Base-by-base conservation (phyloP, 1,140 invertebrate genomes). In the Hypsibius dujardini region DNA sequence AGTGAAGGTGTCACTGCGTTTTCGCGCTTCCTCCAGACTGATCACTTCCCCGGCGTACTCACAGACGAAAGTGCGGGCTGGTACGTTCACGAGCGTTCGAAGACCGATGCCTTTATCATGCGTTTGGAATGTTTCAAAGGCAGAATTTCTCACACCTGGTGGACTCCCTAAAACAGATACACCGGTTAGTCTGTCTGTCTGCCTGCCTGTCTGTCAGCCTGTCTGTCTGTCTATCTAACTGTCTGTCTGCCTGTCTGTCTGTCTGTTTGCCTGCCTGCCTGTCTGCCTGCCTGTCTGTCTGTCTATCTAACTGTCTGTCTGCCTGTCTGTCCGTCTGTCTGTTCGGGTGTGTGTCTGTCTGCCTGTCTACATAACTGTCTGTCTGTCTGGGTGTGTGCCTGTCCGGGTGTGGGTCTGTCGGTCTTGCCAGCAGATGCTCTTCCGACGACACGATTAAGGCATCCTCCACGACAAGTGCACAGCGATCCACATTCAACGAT, bases 31-130 rank as follows among this genome's bases (percentile, higher is more conserved):
- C 2, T 79, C 73, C 71, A 82, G 76, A 28, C 85, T 84, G 70
- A 93, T 82, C 0, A 94, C 79, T 80, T 95, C 90, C 0, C 92
- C 92, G 14, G 90, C 90, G 83, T 95, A 95, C 82, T 95, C 91
- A 79, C 92, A 93, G 73, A 95, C 84, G 79, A 92, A 95, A 67
- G 81, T 82, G 1, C 87, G 86, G 73, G 80, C 79, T 1, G 77
- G 75, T 70, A 95, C 86, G 1, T 71, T 59, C 45, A 77, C 75
- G 60, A 75, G 79, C 0, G 87, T 86, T 73, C 84, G 84, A 2
- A 96, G 76, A 1, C 89, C 89, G 70, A 85, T 81, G 28, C 90
- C 90, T 82, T 90, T 90, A 1, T 72, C 46, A 7, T 46, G 73
- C n/a, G 78, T 75, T 2, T 77, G 47, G 69, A 79, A 80, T 2